Conservation (phyloP, 1,140 invertebrate genomes). For the Campoletis sonorensis region DNA sequence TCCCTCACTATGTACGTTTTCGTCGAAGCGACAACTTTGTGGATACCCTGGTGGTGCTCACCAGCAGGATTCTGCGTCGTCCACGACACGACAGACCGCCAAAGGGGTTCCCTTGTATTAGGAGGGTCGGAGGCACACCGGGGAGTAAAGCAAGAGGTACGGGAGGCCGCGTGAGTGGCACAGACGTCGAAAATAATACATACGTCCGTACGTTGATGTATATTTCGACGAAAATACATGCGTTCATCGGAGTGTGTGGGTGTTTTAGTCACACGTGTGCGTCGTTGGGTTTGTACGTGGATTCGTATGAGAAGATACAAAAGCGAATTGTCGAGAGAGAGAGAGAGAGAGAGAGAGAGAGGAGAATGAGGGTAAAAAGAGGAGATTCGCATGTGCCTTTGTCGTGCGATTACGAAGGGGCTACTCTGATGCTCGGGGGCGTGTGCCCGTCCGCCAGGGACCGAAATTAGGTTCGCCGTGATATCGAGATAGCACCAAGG, state of each 20-base stretch:
- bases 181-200: constrained; percentile 45
- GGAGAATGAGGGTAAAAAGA: constrained; percentile 21
- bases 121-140: not conserved
- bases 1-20: constrained; percentile 4
- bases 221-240: not conserved
- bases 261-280: not conserved
- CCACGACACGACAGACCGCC: constrained; percentile 1
- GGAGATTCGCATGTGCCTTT: constrained; percentile 49
- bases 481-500: constrained; percentile 38
- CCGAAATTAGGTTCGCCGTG: constrained; percentile 43
- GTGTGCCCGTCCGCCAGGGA: constrained; percentile 19
- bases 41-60: constrained; percentile 27
- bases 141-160: constrained; percentile 19
- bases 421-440: constrained; percentile 36
- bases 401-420: constrained; percentile 42
- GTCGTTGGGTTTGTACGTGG: not conserved
- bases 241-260: too few species aligned
- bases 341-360: not conserved
- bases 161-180: constrained; percentile 36
- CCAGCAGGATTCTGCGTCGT: not conserved
- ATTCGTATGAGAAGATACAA: constrained; percentile 24
- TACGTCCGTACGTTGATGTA: not conserved
- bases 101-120: constrained; percentile 23
- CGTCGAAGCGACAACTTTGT: constrained; percentile 40
- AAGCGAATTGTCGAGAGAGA: constrained; percentile 35